Conservation (phyloP, 2,113 vertebrate species). For the Mormyrus lacerda region DNA sequence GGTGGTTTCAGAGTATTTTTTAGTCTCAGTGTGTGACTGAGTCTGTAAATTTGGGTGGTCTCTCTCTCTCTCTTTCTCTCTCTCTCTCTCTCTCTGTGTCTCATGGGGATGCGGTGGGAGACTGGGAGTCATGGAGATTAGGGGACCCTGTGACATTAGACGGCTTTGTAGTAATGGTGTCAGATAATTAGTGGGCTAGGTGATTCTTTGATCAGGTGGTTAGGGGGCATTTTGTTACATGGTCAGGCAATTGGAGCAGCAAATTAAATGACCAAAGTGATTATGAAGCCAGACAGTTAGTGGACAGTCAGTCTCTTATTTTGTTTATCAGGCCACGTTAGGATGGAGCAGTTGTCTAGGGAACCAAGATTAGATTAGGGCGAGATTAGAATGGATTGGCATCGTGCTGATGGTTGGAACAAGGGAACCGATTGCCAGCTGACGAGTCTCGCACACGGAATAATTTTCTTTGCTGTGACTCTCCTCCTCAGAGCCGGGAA, state of each 20-base stretch:
- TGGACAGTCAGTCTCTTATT: neutral
- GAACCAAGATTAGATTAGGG: neutral
- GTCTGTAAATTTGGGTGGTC: neutral
- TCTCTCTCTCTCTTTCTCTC: neutral
- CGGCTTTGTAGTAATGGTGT: neutral
- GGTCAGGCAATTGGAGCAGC: neutral
- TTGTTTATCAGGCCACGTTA: neutral
- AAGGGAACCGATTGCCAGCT: neutral
- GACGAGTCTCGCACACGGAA: neutral
- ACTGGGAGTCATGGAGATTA: neutral
- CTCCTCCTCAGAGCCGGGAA: slow-evolving; percentile 68
- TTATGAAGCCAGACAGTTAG: neutral
- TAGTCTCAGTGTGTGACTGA: neutral
- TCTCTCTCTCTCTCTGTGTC: neutral
- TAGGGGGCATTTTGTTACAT: neutral
- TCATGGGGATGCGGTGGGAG: neutral
- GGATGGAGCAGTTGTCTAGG: neutral
- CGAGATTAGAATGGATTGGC: neutral
- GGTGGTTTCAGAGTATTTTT: neutral
- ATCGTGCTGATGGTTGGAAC: neutral
- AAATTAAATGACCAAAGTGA: neutral
- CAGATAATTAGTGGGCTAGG: neutral
- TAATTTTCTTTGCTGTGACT: neutral
- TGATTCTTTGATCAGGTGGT: neutral
- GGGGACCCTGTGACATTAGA: neutral